Base-by-base conservation (phyloP, 35 echinoderm and acorn worm species). In the Lytechinus pictus region DNA sequence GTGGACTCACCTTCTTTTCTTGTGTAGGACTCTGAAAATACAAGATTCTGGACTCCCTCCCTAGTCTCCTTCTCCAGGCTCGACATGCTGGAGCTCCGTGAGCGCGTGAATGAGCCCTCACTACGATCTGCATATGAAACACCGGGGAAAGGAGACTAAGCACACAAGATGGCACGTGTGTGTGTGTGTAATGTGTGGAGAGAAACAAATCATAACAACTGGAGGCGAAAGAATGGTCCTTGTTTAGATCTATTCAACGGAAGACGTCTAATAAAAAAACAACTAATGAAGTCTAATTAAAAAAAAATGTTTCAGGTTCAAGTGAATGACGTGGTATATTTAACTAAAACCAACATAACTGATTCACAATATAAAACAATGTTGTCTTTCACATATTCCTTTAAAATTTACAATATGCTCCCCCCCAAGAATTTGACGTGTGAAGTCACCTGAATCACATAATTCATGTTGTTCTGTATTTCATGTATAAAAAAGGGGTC, bases 1-100 rank as follows among this genome's bases (percentile, higher is more conserved):
- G n/a, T n/a, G n/a, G n/a, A 55, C 96, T 94, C 94, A 98, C 98
- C 98, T 94, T 96, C 96, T 96, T 99, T 99, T 91, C 97, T 99
- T 53, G 98, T 98, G 92, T 99, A 99, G 16, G 98, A 99, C 86
- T 98, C 98, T 14, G 97, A 95, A 97, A 99, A 98, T 54, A 95
- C 92, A 52, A 99, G 89, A 53, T 95, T 95, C 87, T 97, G 95
- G 10, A 99, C 97, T 29, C 97, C 98, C 71, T 99, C 98, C 89
- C 97, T 98, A 58, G 96, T 95, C 95, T 99, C 98, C 95, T 97
- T 99, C 86, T 99, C 98, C 89, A 99, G 95, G 95, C 98, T 99
- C 52, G 98, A 99, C 98, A 99, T 99, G 94, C 98, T 99, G 91
- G 98, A 99, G 92, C 98, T 99, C 19, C 98, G 60, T 52, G 98